Base-by-base conservation (phyloP, 2,113 vertebrate species). In the Caretta caretta region DNA sequence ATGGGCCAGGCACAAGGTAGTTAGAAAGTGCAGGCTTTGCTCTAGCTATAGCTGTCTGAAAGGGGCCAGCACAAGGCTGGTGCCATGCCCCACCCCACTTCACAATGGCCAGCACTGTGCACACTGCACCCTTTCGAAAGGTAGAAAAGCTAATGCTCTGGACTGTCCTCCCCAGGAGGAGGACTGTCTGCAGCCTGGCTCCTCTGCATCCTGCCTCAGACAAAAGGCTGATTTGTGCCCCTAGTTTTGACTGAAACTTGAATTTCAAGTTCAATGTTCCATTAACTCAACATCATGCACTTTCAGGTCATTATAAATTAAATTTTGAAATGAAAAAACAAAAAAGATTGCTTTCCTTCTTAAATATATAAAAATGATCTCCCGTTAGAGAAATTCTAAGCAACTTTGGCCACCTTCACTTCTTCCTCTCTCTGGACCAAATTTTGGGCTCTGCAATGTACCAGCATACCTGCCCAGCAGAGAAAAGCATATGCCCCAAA, bases 21-120 rank as follows among this genome's bases (percentile, higher is more conserved):
- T 10, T 48, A 31, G 54, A 27, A 72, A 29, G 0, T 5, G 13
- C 2, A 8, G 25, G 14, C 35, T 50, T 79, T 38, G 46, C 24
- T 22, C 17, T 84, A 24, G 51, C 27, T 80, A n/a, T 5, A 14
- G 1, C 10, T 48, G 59, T 48, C 48, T 54, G 31, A 3, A 25
- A 0, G 35, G 35, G 79, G 50, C 19, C 10, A 22, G 8, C 11
- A 6, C 20, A 14, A 13, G 3, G 10, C 8, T 16, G 5, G 20
- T n/a, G 50, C 22, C 27, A 8, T 17, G 48, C 10, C 57, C 7
- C 5, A 35, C 50, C 17, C 54, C 29, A 13, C 20, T 83, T 17
- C 84, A 5, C 0, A 0, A 14, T 22, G 69, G 80, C 11, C 42
- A 1, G 20, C 27, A 75, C 24, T 20, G 8, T 72, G 25, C 4